A percentile compares a stretch with the other conserved stretches of the same genome.
Conservation (phyloP, 2,797 vertebrate species). For the Garrulus glandarius region DNA sequence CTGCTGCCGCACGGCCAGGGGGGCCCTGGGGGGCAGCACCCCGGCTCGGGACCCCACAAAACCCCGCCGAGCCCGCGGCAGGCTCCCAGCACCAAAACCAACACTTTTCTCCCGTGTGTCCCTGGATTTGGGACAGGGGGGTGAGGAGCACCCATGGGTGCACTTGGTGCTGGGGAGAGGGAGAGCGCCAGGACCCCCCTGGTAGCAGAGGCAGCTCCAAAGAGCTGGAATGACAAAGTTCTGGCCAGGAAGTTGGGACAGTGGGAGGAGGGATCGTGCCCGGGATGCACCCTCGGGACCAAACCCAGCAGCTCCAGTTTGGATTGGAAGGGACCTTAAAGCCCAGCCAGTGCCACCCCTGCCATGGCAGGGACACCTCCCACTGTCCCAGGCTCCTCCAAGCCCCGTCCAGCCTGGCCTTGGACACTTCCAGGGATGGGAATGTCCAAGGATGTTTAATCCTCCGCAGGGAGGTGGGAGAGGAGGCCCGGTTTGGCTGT, state of each 20-base stretch:
- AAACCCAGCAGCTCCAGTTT: neutral
- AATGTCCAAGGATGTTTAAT: no score
- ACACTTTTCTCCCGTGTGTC: rapidly evolving
- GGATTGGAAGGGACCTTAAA: neutral
- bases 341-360: no score
- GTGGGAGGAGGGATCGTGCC: rapidly evolving
- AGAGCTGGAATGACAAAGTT: neutral
- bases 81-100: neutral
- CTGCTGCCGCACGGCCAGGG: rapidly evolving
- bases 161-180: rapidly evolving
- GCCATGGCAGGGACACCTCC: neutral
- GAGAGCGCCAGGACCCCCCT: neutral
- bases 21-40: rapidly evolving
- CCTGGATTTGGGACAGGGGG: rapidly evolving
- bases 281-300: rapidly evolving
- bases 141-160: neutral
- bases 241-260: neutral
- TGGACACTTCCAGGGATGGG: neutral
- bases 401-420: neutral
- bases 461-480: neutral
- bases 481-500: no score
- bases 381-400: neutral
- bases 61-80: rapidly evolving
- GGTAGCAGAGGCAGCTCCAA: neutral
- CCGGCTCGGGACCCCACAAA: rapidly evolving